phyloP scores from a whole-genome alignment of 2,113 vertebrate species.

The Thermophis baileyi region DNA sequence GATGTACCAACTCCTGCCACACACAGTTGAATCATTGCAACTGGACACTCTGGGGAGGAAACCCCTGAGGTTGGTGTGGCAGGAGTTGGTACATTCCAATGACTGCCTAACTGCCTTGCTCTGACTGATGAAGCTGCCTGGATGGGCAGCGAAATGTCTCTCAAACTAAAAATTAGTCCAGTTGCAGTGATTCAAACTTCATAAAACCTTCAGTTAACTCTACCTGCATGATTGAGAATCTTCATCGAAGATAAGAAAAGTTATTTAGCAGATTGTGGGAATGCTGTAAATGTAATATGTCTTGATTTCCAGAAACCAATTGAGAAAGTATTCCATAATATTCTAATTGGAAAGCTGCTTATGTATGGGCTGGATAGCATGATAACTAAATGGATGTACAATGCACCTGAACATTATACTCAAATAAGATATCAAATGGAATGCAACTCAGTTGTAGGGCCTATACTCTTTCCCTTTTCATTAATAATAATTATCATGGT shows the following conservation, averaged over 20 bases:
- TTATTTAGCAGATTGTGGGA: not conserved
- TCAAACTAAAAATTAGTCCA: not conserved
- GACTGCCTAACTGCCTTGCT: not conserved
- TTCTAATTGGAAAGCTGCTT: not conserved
- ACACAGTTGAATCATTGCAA: not conserved
- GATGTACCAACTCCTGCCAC: not conserved
- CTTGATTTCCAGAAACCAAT: not conserved
- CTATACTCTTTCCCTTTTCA: not conserved
- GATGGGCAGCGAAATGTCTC: not conserved
- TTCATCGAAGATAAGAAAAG: not conserved
- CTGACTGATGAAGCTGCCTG: not conserved
- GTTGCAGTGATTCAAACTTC: not conserved
- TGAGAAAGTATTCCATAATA: not conserved
- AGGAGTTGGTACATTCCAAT: not conserved
- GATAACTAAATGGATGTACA: not conserved
- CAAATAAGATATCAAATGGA: not conserved
- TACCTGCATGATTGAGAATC: not conserved
- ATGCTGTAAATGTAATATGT: not conserved
- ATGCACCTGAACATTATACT: not conserved
- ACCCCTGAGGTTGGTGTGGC: not conserved
- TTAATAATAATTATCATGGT: not conserved
- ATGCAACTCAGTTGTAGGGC: not conserved
- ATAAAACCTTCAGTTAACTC: not conserved
- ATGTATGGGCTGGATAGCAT: not conserved
- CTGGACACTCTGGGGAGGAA: not conserved